Conservation (phyloP, 2,888 invertebrate genomes). For the Tachystola acroxantha region DNA sequence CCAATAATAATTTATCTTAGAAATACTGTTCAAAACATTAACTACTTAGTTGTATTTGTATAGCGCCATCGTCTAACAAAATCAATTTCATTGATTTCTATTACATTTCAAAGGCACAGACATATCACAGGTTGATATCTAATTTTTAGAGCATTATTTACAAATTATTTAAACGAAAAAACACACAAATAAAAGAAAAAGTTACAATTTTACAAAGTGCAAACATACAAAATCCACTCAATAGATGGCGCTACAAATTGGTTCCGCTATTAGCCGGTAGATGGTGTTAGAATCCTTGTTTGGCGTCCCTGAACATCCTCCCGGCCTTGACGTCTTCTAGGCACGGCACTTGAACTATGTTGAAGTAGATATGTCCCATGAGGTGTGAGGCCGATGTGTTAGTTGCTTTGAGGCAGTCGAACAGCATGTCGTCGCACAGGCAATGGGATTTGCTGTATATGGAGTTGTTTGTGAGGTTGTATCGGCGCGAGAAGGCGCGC, state of each 20-base stretch:
- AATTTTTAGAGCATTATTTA: conserved; percentile 37
- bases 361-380: conserved; percentile 93
- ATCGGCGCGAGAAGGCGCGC: conserved; percentile 82
- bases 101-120: conserved; percentile 66
- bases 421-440: conserved; percentile 89
- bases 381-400: conserved; percentile 84
- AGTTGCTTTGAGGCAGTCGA: conserved; percentile 87
- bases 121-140: conserved; percentile 72
- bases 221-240: conserved; percentile 29
- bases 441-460: conserved; percentile 94
- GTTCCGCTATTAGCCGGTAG: conserved; percentile 37
- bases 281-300: conserved; percentile 67
- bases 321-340: conserved; percentile 76
- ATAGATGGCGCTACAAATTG: conserved; percentile 53
- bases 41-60: conserved; percentile 28
- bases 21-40: conserved; percentile 2
- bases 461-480: conserved; percentile 90
- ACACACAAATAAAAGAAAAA: neutral
- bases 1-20: conserved; percentile 43
- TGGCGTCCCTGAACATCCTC: conserved; percentile 68
- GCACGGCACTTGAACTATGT: conserved; percentile 87
- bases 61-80: conserved; percentile 59
- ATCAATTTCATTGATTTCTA: conserved; percentile 14
- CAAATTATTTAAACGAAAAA: conserved; percentile 1
- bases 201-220: conserved; percentile 34